Base-by-base conservation (phyloP, 2,113 vertebrate genomes). In the Triplophysa rosa region DNA sequence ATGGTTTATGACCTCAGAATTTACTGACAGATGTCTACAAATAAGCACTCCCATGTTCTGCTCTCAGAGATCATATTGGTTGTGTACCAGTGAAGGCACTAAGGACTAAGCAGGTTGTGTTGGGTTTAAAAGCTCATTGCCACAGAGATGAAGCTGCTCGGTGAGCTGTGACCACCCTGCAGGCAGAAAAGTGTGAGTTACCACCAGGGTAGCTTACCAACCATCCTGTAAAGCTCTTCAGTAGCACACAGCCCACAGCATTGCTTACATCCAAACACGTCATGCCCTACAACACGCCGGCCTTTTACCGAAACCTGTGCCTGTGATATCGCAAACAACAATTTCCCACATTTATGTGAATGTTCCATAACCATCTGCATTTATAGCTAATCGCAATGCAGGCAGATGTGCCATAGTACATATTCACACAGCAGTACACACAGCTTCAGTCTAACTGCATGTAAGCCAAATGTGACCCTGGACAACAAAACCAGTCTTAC, bases 131-230 rank as follows among this genome's bases (percentile, higher is more conserved):
- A 76, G 82, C 77, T 87, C 84, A 87, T 85, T 83, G 82, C 74
- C 74, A 86, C 84, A 66, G 69, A 84, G 86, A 87, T 80, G 79
- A 59, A 73, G 80, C 66, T 83, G 83, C 81, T 86, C 83, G 87
- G 76, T 52, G 29, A 80, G 68, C 80, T 88, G 86, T 90, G 79
- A 88, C 84, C 82, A 80, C 82, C 85, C 85, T 80, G 77, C 84
- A 84, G 86, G 88, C 79, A 52, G 33, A 26, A 21, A 42, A 84
- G 24, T 82, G 77, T 80, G 85, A 64, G 80, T 81, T 85, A 74
- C 80, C 69, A 76, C 26, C 63, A 78, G 49, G 42, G 58, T 79
- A 37, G 82, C 86, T 88, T 83, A 69, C 62, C 59, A 78, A 81
- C 77, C 67, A 78, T 80, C 76, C 85, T 78, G 11, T n/a, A 67